A percentile compares a stretch with the other conserved stretches of the same genome.
These are phyloP conservation scores for Platysternon megacephalum DNA, from an alignment of 2,113 vertebrate genomes.

Conservation along the genomic window DNA sequence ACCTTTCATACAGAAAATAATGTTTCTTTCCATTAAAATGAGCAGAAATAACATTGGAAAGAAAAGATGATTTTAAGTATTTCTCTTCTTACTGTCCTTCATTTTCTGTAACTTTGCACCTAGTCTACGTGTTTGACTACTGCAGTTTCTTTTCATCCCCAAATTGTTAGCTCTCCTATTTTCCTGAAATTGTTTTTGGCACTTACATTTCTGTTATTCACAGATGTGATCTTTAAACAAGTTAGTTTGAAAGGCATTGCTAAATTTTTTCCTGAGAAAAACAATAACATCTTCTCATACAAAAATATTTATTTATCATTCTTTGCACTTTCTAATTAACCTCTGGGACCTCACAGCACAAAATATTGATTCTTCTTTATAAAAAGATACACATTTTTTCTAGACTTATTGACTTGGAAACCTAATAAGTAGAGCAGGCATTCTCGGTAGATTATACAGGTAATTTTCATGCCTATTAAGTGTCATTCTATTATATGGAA, in stretches of 20 bases:
- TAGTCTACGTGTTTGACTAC: neutral
- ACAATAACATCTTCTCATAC: neutral
- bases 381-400: neutral
- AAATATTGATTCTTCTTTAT: neutral
- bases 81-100: neutral
- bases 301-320: neutral
- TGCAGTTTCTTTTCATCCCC: neutral
- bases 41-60: neutral
- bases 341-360: neutral
- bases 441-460: neutral
- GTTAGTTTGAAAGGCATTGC: neutral
- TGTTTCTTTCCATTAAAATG: neutral
- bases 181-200: neutral
- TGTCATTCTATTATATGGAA: neutral
- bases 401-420: slow-evolving; percentile 4
- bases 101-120: neutral
- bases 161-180: neutral
- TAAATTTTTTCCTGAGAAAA: neutral
- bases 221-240: neutral
- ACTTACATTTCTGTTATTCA: neutral
- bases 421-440: neutral
- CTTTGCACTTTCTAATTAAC: slow-evolving; percentile 21
- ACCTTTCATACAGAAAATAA: neutral
- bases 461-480: neutral
- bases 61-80: neutral